These are phyloP conservation scores for Gambusia yucatana DNA, from an alignment of 2,797 vertebrate species.

Conservation along the genomic window DNA sequence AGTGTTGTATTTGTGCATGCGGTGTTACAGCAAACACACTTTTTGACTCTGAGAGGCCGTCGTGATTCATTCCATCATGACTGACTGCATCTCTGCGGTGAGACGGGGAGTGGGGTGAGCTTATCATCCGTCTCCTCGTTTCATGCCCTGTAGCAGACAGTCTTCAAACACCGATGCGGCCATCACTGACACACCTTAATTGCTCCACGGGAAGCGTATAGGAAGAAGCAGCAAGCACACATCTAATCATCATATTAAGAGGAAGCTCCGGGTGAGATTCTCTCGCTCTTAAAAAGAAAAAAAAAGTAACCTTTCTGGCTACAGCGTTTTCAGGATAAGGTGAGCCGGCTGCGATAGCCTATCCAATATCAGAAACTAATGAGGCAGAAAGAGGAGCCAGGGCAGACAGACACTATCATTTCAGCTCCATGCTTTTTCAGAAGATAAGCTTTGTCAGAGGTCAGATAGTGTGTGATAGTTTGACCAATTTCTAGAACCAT, in stretches of 20 bases:
- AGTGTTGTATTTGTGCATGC: constrained; percentile 35
- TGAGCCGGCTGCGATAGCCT: constrained; percentile 67
- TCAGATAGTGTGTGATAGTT: constrained; percentile 71
- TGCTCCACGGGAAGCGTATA: constrained; percentile 36
- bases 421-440: constrained; percentile 61
- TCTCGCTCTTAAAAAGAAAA: not conserved
- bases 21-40: constrained; percentile 39
- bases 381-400: constrained; percentile 70
- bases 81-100: constrained; percentile 60
- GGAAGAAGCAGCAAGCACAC: constrained; percentile 25
- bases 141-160: constrained; percentile 65
- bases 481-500: constrained; percentile 75
- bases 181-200: constrained; percentile 51
- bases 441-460: constrained; percentile 77
- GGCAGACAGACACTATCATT: constrained; percentile 68
- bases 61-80: constrained; percentile 67
- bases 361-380: constrained; percentile 74
- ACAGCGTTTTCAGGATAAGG: constrained; percentile 51
- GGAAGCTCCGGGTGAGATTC: constrained; percentile 40
- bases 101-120: constrained; percentile 55
- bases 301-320: constrained; percentile 60
- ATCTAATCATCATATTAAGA: constrained; percentile 57
- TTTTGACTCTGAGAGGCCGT: constrained; percentile 55
- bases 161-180: constrained; percentile 52
- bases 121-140: constrained; percentile 75